Evolutionary conservation across 92 coral and sea anemone genomes (phyloP).

Genomic region (Chrysogorgia sp.): DNA sequence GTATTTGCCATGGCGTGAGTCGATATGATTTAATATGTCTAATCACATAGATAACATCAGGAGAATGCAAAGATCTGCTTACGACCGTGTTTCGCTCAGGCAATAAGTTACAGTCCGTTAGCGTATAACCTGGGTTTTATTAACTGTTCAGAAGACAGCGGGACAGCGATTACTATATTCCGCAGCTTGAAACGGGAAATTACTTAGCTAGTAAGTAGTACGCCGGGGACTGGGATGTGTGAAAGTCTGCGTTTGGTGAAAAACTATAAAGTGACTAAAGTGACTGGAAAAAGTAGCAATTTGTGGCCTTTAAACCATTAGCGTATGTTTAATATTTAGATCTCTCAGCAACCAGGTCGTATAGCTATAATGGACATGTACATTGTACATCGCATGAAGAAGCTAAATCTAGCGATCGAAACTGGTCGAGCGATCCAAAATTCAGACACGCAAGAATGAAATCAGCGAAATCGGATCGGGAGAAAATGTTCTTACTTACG

Average conservation of each 20-base stretch:
- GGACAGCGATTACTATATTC: neutral
- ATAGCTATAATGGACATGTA: no score
- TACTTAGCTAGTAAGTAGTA: neutral
- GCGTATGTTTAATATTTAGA: no score
- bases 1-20: no score
- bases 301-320: no score
- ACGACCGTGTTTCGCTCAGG: neutral
- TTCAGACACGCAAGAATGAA: constrained; percentile 1
- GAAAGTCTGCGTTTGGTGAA: no score
- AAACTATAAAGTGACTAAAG: no score
- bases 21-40: neutral
- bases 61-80: neutral
- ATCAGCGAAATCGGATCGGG: neutral
- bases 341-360: no score
- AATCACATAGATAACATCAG: neutral
- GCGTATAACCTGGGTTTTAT: neutral
- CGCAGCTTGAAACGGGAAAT: neutral
- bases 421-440: constrained; percentile 17
- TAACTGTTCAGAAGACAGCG: neutral
- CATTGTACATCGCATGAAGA: no score
- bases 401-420: constrained; percentile 22
- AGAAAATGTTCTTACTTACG: neutral
- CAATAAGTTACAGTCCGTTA: neutral
- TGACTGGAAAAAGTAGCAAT: no score
- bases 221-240: no score